These are phyloP conservation scores for Cataglyphis albicans DNA, from an alignment of 2,888 invertebrate species.

Conservation along the genomic window DNA sequence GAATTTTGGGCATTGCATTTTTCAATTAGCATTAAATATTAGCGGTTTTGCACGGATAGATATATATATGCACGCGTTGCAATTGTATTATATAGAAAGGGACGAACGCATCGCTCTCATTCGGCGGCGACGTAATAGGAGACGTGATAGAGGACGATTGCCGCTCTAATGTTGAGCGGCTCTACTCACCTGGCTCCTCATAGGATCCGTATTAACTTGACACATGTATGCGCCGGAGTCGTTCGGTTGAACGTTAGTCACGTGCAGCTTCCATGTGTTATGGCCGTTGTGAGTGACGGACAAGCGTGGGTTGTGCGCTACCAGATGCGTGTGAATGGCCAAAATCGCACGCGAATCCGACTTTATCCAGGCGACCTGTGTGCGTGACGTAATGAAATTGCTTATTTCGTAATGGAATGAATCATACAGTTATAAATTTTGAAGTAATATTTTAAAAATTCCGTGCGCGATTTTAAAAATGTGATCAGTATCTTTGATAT, in stretches of 20 bases:
- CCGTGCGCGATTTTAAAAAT: neutral
- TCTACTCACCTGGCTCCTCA: constrained; percentile 93
- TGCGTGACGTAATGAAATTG: constrained; percentile 69
- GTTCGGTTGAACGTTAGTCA: constrained; percentile 95
- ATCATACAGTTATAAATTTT: neutral
- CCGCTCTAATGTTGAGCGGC: constrained; percentile 37
- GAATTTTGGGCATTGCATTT: neutral
- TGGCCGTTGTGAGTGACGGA: constrained; percentile 96
- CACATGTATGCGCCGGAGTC: constrained; percentile 98
- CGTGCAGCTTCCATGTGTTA: constrained; percentile 97
- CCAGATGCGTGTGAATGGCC: constrained; percentile 96
- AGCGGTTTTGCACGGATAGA: neutral
- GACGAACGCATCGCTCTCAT: constrained; percentile 25
- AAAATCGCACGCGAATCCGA: constrained; percentile 96
- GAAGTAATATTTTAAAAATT: neutral
- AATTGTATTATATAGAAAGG: constrained; percentile 20
- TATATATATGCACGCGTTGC: neutral
- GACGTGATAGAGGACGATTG: constrained; percentile 17
- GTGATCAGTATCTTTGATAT: neutral
- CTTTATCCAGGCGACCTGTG: constrained; percentile 97
- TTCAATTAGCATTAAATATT: constrained; percentile 5
- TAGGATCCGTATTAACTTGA: constrained; percentile 96
- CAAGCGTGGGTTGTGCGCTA: constrained; percentile 94
- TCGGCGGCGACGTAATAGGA: constrained; percentile 30
- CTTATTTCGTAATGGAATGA: constrained; percentile 32